Base-by-base conservation (phyloP, 2,113 vertebrate species). In the Rhodinocichla rosea region DNA sequence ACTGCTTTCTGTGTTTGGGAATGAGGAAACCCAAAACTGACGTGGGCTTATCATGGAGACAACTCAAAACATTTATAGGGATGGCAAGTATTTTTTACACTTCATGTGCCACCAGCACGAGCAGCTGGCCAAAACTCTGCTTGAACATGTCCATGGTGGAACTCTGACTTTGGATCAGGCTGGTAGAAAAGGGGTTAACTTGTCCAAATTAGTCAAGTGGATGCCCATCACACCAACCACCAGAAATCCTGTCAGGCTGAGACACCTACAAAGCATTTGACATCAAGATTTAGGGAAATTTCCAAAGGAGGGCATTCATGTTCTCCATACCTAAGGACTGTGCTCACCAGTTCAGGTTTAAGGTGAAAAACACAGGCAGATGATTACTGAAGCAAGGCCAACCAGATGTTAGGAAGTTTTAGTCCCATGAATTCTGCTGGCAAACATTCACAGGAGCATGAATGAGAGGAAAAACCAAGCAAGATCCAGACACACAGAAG, bases 361-460 rank as follows among this genome's bases (percentile, higher is more conserved):
- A 74, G 32, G 35, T 40, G 18, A 60, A 62, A 5, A 4, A 53
- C 15, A 12, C 21, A 56, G 13, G 35, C 14, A 65, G 39, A 37
- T 47, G 39, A 75, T 37, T 28, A 52, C 24, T 32, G 88, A 22
- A 62, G 18, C 45, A 33, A 76, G 37, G 47, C 8, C 40, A 69
- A 62, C 2, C 15, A 57, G 13, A 49, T 20, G 4, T 40, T 24
- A 39, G 20, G 32, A 87, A 60, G 67, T 56, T 81, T 80, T 15
- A 90, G 23, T 20, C 6, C 75, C 53, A 4, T 1, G 32, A 83
- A 50, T 60, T 79, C 92, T 56, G 37, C 16, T 13, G 60, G 53
- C 39, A 71, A 83, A 44, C 1, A 4, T n/a, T 20, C 1, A 0
- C 30, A 60, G 30, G 11, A 88, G 11, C 33, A 57, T 0, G 0